Percentiles rank a stretch among this genome's conserved stretches.
Evolutionary conservation across 2,888 invertebrate genomes (phyloP).

Genomic region (Tanypteryx hageni): DNA sequence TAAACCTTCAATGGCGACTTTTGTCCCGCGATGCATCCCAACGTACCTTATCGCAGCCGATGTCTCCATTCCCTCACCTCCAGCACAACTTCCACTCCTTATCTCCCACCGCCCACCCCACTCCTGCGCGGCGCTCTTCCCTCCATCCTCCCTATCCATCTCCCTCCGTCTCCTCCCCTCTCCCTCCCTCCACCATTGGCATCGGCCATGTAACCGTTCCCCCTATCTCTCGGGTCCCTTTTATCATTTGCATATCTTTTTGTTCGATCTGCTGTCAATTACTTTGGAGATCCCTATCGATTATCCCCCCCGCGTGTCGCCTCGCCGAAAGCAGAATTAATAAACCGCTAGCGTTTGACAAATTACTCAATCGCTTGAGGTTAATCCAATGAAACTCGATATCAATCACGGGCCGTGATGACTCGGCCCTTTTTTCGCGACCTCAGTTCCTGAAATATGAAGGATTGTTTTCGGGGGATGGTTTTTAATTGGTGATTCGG

Average conservation of each 20-base stretch:
- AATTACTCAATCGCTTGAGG: slow-evolving; percentile 1
- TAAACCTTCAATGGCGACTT: background rate
- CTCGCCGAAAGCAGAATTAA: slow-evolving; percentile 14
- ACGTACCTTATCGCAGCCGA: background rate
- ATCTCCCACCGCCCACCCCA: background rate
- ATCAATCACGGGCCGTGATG: slow-evolving; percentile 6
- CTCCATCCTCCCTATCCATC: background rate
- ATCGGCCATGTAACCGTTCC: background rate
- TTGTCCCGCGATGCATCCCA: background rate
- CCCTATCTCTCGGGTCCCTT: background rate
- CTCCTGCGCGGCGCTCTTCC: background rate
- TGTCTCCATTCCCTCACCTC: background rate
- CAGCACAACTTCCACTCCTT: background rate
- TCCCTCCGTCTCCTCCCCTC: background rate
- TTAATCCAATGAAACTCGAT: slow-evolving; percentile 29
- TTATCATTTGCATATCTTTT: slow-evolving; percentile 25
- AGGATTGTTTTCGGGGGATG: background rate
- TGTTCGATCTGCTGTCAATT: slow-evolving; percentile 21
- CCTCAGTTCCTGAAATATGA: background rate
- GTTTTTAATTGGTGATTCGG: background rate
- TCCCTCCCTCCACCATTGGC: background rate
- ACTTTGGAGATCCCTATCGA: slow-evolving; percentile 30
- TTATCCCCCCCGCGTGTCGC: background rate
- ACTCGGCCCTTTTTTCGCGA: slow-evolving; percentile 8
- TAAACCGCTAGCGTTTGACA: slow-evolving; percentile 4